Base-by-base conservation (phyloP, 1,140 invertebrate species). In the Lucilia cuprina region DNA sequence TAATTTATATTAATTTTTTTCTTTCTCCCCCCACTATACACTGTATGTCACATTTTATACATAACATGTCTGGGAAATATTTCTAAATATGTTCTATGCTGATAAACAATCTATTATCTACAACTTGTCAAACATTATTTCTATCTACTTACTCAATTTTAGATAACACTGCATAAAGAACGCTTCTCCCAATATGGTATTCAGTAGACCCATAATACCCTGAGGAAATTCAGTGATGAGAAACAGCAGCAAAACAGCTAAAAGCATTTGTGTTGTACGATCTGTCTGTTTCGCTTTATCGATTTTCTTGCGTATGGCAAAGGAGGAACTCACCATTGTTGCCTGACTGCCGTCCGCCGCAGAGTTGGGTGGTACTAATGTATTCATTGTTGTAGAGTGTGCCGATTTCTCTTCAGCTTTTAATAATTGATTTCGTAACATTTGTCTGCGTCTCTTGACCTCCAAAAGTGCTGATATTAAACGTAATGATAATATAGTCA, bases 221-320 rank as follows among this genome's bases (percentile, higher is more conserved):
- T 97, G 96, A 0, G 97, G 97, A 85, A 98, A 94, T 90, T 96
- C 96, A 0, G 96, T 96, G 74, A 96, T 93, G 1, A 99, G 93
- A 88, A 99, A 99, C 0, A 99, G 93, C 7, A 98, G 92, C 0
- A 99, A 93, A 0, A 99, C 95, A 0, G 97, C 97, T 14, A 99
- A 92, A 55, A 99, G 92, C 98, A 99, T 99, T 41, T 95, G 93
- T 0, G 98, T 99, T 0, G 98, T 99, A 21, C 96, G 93, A 91
- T 98, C 96, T 8, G 96, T 96, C 87, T 96, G 94, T 75, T 94
- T 93, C 84, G 95, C 94, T 85, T 94, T 94, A 85, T 94, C 94
- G 70, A 92, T 35, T 19, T 91, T 84, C 84, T 91, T 91, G 74
- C 90, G 90, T 78, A 92, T 93, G 84, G 92, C 91, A 70, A 91